Evolutionary conservation across 2,888 invertebrate genomes (phyloP).

Genomic region (Tachina lurida): DNA sequence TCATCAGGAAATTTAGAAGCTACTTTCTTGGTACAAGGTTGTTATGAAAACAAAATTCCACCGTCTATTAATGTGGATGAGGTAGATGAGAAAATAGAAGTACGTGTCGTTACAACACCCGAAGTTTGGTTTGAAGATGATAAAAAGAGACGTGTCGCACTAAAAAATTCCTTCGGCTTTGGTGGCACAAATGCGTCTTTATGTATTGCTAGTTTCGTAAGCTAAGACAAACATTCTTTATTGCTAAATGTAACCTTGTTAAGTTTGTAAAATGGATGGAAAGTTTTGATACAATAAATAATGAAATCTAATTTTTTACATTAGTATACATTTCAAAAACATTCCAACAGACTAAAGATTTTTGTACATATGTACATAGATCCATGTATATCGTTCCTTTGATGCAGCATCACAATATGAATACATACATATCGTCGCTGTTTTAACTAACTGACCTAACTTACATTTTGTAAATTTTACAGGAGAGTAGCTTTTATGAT

Average conservation of each 20-base stretch:
- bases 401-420: too few species aligned
- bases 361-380: too few species aligned
- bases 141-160: constrained; percentile 86
- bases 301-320: too few species aligned
- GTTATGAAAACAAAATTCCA: constrained; percentile 89
- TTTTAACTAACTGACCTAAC: too few species aligned
- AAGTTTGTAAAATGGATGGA: constrained; percentile 34
- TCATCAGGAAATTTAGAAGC: constrained; percentile 98
- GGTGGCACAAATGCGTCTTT: constrained; percentile 98
- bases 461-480: too few species aligned
- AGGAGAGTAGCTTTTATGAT: too few species aligned
- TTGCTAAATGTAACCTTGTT: constrained; percentile 16
- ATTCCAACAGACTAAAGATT: too few species aligned
- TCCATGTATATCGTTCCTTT: too few species aligned
- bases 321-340: too few species aligned
- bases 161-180: constrained; percentile 99
- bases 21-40: constrained; percentile 91
- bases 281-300: constrained; percentile 35
- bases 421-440: too few species aligned
- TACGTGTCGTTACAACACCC: constrained; percentile 88
- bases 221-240: constrained; percentile 31
- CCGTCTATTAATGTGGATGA: constrained; percentile 94
- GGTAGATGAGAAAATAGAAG: constrained; percentile 85
- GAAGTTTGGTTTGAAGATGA: constrained; percentile 75
- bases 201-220: constrained; percentile 84